Percentiles rank a stretch among this genome's conserved stretches.
These are phyloP conservation scores for Charaxes varanes DNA, from an alignment of 1,140 invertebrate species.

Conservation along the genomic window DNA sequence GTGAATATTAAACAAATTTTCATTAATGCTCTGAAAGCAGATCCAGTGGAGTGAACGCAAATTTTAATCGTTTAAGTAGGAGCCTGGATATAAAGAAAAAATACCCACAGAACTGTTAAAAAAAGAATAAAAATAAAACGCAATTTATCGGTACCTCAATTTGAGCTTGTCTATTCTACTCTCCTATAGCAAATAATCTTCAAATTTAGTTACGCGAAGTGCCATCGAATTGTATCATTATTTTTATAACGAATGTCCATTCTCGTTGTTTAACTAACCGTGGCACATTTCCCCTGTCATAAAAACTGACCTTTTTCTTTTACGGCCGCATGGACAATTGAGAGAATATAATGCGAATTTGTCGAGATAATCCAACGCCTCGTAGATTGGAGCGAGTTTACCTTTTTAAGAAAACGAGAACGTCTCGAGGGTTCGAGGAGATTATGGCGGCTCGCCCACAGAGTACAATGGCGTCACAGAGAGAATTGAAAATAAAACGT, in stretches of 20 bases:
- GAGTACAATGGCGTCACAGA: too few relatives aligned
- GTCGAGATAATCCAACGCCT: conserved; percentile 59
- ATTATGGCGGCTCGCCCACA: conserved; percentile 27
- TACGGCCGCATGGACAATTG: conserved; percentile 47
- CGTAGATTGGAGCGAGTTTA: conserved; percentile 50
- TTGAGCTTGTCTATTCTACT: conserved; percentile 11
- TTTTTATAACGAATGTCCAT: conserved; percentile 53
- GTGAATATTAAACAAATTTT: too few relatives aligned
- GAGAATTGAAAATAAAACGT: too few relatives aligned
- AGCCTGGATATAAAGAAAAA: too few relatives aligned
- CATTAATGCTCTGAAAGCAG: too few relatives aligned
- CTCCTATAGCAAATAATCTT: conserved; percentile 14
- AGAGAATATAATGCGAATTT: conserved; percentile 57
- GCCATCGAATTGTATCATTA: conserved; percentile 31
- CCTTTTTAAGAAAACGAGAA: conserved; percentile 47
- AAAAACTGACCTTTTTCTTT: conserved; percentile 58
- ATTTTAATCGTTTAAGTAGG: too few relatives aligned
- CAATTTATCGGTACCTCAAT: conserved; percentile 5
- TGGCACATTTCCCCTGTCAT: conserved; percentile 44
- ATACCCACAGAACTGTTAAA: background rate
- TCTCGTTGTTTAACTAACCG: conserved; percentile 62
- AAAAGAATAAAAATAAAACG: background rate
- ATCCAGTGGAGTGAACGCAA: too few relatives aligned
- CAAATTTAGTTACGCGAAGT: conserved; percentile 25
- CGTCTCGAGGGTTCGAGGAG: conserved; percentile 28